phyloP scores from a whole-genome alignment of 2,797 vertebrate species.

The Pampus argenteus region DNA sequence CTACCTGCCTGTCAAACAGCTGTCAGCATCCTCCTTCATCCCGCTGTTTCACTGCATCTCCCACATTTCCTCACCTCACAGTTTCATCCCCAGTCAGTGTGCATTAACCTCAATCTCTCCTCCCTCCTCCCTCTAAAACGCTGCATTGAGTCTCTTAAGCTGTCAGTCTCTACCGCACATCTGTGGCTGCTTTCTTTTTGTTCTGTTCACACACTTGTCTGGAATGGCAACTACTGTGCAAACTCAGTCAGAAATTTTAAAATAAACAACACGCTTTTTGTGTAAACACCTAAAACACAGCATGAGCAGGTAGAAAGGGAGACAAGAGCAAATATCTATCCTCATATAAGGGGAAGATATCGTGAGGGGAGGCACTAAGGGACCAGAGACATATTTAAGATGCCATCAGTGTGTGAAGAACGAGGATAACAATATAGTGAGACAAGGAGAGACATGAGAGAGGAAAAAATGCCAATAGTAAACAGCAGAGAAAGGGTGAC shows the following conservation, averaged over 20 bases:
- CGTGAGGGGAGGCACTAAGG: conserved; percentile 16
- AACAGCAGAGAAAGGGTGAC: conserved; percentile 53
- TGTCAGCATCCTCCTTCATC: conserved; percentile 59
- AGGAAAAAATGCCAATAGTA: conserved; percentile 33
- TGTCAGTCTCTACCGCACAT: conserved; percentile 58
- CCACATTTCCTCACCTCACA: conserved; percentile 56
- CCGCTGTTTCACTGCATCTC: conserved; percentile 56
- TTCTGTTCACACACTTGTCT: conserved; percentile 30
- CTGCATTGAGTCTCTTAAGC: conserved; percentile 49
- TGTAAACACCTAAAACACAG: neutral
- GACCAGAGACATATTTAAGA: conserved; percentile 25
- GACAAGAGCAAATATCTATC: conserved; percentile 8
- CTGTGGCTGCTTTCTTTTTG: conserved; percentile 32
- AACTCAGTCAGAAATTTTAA: conserved; percentile 53
- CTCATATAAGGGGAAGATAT: neutral
- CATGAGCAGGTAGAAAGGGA: conserved; percentile 14
- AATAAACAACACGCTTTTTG: too few relatives aligned
- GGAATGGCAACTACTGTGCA: neutral
- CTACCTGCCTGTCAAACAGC: conserved; percentile 56
- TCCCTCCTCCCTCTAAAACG: conserved; percentile 25
- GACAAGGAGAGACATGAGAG: conserved; percentile 19
- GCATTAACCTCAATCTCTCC: conserved; percentile 64
- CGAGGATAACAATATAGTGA: conserved; percentile 17
- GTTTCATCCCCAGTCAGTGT: conserved; percentile 62
- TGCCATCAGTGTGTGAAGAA: conserved; percentile 22